Evolutionary conservation across 2,888 invertebrate genomes (phyloP), one percentile per base, ranked within the genome.

Genomic region (Chesias legatella): DNA sequence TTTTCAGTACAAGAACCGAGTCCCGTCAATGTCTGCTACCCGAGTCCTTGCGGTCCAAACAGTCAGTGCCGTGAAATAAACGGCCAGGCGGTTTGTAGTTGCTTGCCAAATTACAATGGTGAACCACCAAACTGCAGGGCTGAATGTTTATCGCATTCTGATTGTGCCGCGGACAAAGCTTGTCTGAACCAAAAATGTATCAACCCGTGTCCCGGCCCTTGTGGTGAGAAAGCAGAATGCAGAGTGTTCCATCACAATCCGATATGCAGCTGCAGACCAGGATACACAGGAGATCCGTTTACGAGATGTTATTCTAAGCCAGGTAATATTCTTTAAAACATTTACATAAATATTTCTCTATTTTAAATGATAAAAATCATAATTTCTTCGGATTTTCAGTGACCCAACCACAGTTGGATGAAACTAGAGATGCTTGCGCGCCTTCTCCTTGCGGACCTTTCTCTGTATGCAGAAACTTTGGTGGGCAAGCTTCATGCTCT

Each of bases 171-270:
- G 30, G 85, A 90, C 41, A 90, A 89, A 65, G 91, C 93, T 9
- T 94, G 94, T 65, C 71, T 92, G 28, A 92, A 92, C 63, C 91
- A 91, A 60, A 93, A 92, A 76, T 94, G 94, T 71, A 68, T 88
- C 2, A 91, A 93, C 67, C 94, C 94, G 34, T 94, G 94, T 55
- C 90, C 91, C 11, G 92, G 92, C 21, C 89, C 92, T 10, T 95
- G 94, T 67, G 94, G 94, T 7, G 82, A 91, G 51, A 91, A 91
- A 61, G 89, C 94, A 21, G 89, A 91, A 48, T 94, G 94, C 67
- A 89, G 91, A 66, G 93, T 93, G 5, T 90, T 92, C 46, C 92
- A 93, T 67, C 93, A 93, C 65, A 92, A 91, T 65, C 92, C 93
- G 1, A 92, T 93, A 54, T 93, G 93, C 63, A 91, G 90, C 58